These are phyloP conservation scores for Chanos chanos DNA, from an alignment of 2,797 vertebrate species.

Conservation along the genomic window DNA sequence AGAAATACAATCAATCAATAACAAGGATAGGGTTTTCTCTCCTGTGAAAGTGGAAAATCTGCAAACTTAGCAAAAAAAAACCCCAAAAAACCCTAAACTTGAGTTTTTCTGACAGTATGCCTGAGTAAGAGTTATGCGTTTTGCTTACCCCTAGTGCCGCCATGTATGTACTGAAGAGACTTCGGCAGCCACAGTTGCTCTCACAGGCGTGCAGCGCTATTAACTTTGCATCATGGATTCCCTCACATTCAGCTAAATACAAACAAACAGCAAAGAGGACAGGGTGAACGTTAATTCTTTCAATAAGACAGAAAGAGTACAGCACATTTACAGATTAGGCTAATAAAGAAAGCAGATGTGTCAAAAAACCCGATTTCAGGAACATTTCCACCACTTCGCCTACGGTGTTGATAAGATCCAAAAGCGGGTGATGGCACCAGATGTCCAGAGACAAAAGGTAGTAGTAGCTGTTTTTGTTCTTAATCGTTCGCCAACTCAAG, in stretches of 20 bases:
- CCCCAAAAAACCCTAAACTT: not conserved
- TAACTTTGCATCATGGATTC: constrained; percentile 74
- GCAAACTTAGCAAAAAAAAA: too few relatives aligned
- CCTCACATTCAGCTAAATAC: constrained; percentile 64
- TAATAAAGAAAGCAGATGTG: too few relatives aligned
- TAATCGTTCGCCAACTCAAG: constrained; percentile 7
- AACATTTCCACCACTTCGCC: too few relatives aligned
- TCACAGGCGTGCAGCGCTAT: constrained; percentile 56
- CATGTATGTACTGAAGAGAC: constrained; percentile 72
- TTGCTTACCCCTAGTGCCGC: constrained; percentile 77
- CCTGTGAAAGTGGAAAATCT: too few relatives aligned
- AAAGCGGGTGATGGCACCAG: constrained; percentile 7
- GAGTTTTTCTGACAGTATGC: not conserved
- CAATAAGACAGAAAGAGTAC: not conserved
- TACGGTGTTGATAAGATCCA: not conserved
- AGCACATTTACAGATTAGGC: not conserved
- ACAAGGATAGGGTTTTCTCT: too few relatives aligned
- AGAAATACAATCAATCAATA: too few relatives aligned
- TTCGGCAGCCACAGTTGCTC: constrained; percentile 67
- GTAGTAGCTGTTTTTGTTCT: not conserved
- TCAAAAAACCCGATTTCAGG: too few relatives aligned
- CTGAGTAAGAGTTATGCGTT: not conserved
- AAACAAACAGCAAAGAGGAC: constrained; percentile 12
- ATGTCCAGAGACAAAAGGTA: constrained; percentile 39
- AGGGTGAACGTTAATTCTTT: not conserved